These are phyloP conservation scores for Coenonympha arcania DNA, from an alignment of 2,888 invertebrate genomes.

Conservation along the genomic window DNA sequence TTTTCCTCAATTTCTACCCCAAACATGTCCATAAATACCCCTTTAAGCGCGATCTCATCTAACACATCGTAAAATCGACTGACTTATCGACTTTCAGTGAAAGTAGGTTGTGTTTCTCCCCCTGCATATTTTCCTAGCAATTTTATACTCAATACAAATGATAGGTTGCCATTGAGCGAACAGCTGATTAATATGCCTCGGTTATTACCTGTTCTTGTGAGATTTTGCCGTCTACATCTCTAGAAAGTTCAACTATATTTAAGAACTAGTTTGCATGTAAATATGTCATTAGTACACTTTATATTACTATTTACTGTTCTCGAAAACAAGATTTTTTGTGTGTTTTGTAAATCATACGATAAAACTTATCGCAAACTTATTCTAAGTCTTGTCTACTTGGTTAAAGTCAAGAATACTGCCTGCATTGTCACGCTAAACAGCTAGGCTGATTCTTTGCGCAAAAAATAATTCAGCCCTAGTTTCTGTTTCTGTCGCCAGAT, in stretches of 20 bases:
- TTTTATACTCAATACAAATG: slow-evolving; percentile 27
- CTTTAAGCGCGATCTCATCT: slow-evolving; percentile 5
- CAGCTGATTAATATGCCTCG: slow-evolving; percentile 13
- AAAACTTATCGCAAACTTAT: no score
- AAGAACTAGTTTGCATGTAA: no score
- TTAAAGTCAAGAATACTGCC: no score
- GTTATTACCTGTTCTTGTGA: slow-evolving; percentile 19
- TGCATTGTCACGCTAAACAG: no score
- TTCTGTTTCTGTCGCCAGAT: no score
- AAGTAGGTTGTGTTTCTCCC: slow-evolving; percentile 27
- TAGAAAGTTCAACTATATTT: slow-evolving; percentile 4
- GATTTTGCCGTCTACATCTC: slow-evolving; percentile 9
- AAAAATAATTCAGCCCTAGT: no score
- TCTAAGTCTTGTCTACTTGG: no score
- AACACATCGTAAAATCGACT: slow-evolving; percentile 16
- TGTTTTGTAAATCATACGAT: no score
- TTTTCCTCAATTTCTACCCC: not conserved
- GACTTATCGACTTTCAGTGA: slow-evolving; percentile 29
- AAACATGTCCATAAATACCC: slow-evolving; percentile 1
- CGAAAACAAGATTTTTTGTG: no score
- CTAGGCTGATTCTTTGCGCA: no score
- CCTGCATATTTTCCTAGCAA: slow-evolving; percentile 27
- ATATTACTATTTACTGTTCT: no score
- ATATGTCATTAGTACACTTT: no score
- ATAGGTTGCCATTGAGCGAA: slow-evolving; percentile 20